phyloP scores from a whole-genome alignment of 2,888 invertebrate genomes.

The Schrankia costaestrigalis region DNA sequence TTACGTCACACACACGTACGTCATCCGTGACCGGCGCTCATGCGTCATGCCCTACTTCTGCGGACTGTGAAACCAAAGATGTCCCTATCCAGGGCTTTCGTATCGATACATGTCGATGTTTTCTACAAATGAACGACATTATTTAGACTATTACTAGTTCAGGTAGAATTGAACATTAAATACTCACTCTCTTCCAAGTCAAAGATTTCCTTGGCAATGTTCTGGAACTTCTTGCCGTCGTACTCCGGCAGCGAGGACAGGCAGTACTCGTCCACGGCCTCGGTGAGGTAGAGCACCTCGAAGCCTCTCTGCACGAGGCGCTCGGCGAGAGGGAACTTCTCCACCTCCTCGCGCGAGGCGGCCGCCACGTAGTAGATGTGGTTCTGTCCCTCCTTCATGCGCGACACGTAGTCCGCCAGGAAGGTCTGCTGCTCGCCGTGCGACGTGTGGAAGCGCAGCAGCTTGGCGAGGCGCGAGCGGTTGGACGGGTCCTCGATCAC shows the following conservation, averaged over 20 bases:
- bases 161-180: neutral
- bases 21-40: no score
- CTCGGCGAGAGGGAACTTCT: constrained; percentile 97
- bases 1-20: no score
- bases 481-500: constrained; percentile 99
- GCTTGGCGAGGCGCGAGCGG: constrained; percentile 96
- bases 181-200: constrained; percentile 86
- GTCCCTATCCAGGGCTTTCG: no score
- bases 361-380: constrained; percentile 99
- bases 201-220: constrained; percentile 99
- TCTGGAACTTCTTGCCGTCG: constrained; percentile 99
- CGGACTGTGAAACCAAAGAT: no score
- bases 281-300: constrained; percentile 96
- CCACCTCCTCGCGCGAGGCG: constrained; percentile 90
- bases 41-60: no score
- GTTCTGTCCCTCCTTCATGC: constrained; percentile 97
- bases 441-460: constrained; percentile 94
- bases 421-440: constrained; percentile 84
- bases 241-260: constrained; percentile 98
- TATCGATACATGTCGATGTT: no score
- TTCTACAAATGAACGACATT: no score
- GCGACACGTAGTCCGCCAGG: constrained; percentile 92
- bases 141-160: no score
- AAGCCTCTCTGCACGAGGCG: constrained; percentile 94
- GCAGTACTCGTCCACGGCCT: constrained; percentile 99